Conservation (phyloP, 2,888 invertebrate species). For the Agrilus cyanescens region DNA sequence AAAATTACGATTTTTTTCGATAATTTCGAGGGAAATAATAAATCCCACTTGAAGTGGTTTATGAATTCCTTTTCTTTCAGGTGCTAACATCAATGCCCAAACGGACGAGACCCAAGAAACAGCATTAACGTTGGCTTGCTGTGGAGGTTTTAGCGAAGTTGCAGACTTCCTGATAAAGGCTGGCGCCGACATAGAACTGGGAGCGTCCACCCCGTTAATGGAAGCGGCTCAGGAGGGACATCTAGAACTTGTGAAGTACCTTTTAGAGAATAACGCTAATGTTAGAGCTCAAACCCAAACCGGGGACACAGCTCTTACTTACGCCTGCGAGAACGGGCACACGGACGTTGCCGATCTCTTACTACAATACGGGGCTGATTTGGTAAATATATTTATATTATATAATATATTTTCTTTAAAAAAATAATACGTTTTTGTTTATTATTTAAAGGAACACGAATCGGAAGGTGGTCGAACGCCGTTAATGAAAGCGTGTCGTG, state of each 20-base stretch:
- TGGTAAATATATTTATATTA: conserved; percentile 39
- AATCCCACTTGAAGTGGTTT: too few relatives aligned
- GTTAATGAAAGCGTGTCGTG: conserved; percentile 95
- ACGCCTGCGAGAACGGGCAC: conserved; percentile 98
- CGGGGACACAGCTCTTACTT: conserved; percentile 81
- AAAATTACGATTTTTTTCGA: too few relatives aligned
- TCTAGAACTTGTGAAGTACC: conserved; percentile 79
- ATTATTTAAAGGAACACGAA: conserved; percentile 66
- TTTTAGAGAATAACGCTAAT: conserved; percentile 74
- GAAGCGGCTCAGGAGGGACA: conserved; percentile 98
- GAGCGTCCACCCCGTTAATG: conserved; percentile 94
- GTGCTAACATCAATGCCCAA: conserved; percentile 94
- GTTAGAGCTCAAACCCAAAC: conserved; percentile 92
- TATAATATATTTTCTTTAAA: not conserved
- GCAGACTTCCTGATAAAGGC: conserved; percentile 91
- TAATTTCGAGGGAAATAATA: not conserved
- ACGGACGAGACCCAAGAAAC: conserved; percentile 99
- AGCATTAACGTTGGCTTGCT: conserved; percentile 85
- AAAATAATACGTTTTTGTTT: not conserved
- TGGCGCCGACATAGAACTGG: conserved; percentile 89
- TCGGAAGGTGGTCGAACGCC: conserved; percentile 96
- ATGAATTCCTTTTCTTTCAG: conserved; percentile 28
- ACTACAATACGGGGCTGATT: conserved; percentile 77
- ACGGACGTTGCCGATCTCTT: conserved; percentile 92
- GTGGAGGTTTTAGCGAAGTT: conserved; percentile 90